A percentile compares a stretch with the other conserved stretches of the same genome.
phyloP scores from a whole-genome alignment of 1,140 invertebrate genomes.

The Drosophila oshimai region DNA sequence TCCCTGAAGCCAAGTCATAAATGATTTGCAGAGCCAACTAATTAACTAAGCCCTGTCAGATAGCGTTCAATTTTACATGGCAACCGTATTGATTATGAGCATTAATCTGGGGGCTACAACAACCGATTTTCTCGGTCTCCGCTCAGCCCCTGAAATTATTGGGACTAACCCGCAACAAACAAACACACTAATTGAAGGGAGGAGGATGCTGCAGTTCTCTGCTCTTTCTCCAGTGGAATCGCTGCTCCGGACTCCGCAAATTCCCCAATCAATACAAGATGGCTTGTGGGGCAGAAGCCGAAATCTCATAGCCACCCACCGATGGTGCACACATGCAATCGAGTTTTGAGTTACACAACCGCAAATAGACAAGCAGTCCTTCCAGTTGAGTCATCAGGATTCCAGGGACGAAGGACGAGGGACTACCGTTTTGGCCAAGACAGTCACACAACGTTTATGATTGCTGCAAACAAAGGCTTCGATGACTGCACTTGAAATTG shows the following conservation, averaged over 20 bases:
- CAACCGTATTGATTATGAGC: background rate
- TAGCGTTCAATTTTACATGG: background rate
- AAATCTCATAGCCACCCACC: constrained; percentile 11
- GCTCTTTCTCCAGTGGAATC: background rate
- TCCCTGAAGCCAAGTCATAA: too few species aligned
- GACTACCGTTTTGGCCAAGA: constrained; percentile 16
- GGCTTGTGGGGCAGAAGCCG: background rate
- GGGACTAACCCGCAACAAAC: constrained; percentile 1
- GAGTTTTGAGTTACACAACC: constrained; percentile 68
- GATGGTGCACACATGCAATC: constrained; percentile 42
- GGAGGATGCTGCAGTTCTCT: background rate
- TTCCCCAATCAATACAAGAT: constrained; percentile 30
- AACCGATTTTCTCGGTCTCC: background rate
- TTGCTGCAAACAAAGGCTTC: constrained; percentile 70
- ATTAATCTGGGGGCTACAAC: background rate
- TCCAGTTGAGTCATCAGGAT: constrained; percentile 63
- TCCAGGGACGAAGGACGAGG: background rate
- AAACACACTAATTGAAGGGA: constrained; percentile 32
- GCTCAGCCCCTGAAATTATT: background rate
- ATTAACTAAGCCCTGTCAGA: background rate
- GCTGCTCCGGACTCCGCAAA: background rate
- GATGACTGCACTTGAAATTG: constrained; percentile 73
- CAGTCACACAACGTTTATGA: constrained; percentile 56
- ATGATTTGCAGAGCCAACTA: too few species aligned
- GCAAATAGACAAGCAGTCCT: constrained; percentile 63